phyloP scores from a whole-genome alignment of 1,140 invertebrate genomes.

The Listronotus bonariensis region DNA sequence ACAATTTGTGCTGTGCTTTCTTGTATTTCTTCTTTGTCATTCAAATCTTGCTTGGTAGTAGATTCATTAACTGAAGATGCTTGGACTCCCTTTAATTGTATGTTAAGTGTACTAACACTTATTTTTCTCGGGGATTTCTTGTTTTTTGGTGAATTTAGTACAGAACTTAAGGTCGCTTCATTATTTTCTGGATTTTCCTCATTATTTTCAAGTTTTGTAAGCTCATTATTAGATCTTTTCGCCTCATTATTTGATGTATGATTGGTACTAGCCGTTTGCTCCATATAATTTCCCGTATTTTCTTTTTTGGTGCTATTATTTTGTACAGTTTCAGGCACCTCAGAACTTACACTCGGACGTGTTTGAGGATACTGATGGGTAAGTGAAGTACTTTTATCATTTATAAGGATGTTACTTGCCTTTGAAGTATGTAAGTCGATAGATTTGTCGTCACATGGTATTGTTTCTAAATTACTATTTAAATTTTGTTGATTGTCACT shows the following conservation, averaged over 20 bases:
- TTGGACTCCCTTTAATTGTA: slow-evolving; percentile 9
- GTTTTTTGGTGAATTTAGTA: neutral
- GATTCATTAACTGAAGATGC: neutral
- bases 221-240: too few species aligned
- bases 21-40: slow-evolving; percentile 10
- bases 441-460: neutral
- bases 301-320: too few species aligned
- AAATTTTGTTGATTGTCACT: neutral
- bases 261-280: too few species aligned
- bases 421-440: too few species aligned
- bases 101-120: slow-evolving; percentile 29
- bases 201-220: neutral
- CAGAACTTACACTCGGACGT: too few species aligned
- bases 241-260: too few species aligned
- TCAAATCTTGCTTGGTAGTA: neutral
- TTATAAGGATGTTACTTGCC: too few species aligned
- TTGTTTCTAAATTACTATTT: neutral
- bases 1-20: slow-evolving; percentile 26
- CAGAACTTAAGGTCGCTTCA: neutral
- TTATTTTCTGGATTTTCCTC: neutral
- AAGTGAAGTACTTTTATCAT: too few species aligned
- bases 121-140: slow-evolving; percentile 16
- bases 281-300: too few species aligned
- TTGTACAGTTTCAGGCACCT: too few species aligned
- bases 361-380: too few species aligned